phyloP scores from a whole-genome alignment of 2,888 invertebrate genomes.

The Eupithecia dodoneata region DNA sequence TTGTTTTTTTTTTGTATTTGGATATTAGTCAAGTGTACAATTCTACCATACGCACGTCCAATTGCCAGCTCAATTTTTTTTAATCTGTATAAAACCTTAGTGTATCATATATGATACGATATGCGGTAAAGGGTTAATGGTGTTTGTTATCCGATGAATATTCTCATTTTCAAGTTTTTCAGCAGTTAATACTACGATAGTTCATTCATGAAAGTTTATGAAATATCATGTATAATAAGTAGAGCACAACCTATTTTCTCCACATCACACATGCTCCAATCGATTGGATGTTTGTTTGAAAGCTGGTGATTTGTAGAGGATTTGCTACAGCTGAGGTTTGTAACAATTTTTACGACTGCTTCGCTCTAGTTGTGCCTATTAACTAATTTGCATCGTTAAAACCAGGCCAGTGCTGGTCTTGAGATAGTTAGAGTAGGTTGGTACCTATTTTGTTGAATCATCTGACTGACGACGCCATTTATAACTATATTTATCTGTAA shows the following conservation, averaged over 20 bases:
- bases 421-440: slow-evolving; percentile 4
- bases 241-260: not conserved
- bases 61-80: no score
- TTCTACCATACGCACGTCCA: no score
- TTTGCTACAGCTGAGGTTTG: not conserved
- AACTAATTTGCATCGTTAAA: slow-evolving; percentile 1
- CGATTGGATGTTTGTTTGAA: not conserved
- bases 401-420: slow-evolving; percentile 25
- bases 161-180: not conserved
- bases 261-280: not conserved
- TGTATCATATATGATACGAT: no score
- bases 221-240: not conserved
- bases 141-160: no score
- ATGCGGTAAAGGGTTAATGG: no score
- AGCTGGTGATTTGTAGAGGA: slow-evolving; percentile 5
- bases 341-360: not conserved
- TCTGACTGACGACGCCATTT: slow-evolving; percentile 58
- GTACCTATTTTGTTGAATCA: slow-evolving; percentile 52
- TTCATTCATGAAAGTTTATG: not conserved
- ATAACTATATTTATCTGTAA: slow-evolving; percentile 49
- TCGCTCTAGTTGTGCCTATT: not conserved
- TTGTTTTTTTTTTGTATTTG: no score
- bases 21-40: no score
- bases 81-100: no score
- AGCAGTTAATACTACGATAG: not conserved